Conservation (phyloP, 2,888 invertebrate genomes). For the Protonemura montana region DNA sequence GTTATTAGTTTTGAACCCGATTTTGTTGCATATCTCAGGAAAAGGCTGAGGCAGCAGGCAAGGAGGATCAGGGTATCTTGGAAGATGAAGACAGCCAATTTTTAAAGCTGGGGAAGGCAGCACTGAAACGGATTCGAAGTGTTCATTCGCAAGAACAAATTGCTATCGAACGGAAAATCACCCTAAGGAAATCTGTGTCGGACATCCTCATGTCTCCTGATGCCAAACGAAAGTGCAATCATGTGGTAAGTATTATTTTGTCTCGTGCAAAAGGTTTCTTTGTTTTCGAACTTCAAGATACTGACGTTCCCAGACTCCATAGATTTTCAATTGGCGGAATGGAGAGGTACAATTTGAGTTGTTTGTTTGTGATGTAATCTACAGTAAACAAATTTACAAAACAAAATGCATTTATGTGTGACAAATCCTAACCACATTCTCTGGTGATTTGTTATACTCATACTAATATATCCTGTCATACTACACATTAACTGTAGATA, state of each 20-base stretch:
- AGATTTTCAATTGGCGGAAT: too few species aligned
- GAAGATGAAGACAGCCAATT: conserved; percentile 58
- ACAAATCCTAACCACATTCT: too few species aligned
- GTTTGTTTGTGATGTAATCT: too few species aligned
- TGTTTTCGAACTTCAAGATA: too few species aligned
- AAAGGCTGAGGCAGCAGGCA: conserved; percentile 51
- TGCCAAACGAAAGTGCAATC: conserved; percentile 50
- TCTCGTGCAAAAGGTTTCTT: background rate
- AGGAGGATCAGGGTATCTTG: conserved; percentile 52
- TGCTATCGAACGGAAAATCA: conserved; percentile 10
- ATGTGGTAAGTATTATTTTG: conserved; percentile 52
- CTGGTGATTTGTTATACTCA: too few species aligned
- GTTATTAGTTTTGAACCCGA: too few species aligned
- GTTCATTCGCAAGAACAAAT: conserved; percentile 50
- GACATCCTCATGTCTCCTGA: conserved; percentile 48
- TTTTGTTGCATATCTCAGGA: conserved; percentile 38
- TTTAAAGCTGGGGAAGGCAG: conserved; percentile 61
- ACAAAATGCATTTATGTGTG: too few species aligned
- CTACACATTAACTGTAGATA: too few species aligned
- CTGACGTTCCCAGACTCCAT: too few species aligned
- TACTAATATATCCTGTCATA: too few species aligned
- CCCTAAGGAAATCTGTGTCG: conserved; percentile 15
- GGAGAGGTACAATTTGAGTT: too few species aligned
- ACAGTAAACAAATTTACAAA: too few species aligned
- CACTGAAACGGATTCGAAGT: conserved; percentile 55